Base-by-base conservation (phyloP, 1,140 invertebrate species). In the Ruditapes philippinarum region DNA sequence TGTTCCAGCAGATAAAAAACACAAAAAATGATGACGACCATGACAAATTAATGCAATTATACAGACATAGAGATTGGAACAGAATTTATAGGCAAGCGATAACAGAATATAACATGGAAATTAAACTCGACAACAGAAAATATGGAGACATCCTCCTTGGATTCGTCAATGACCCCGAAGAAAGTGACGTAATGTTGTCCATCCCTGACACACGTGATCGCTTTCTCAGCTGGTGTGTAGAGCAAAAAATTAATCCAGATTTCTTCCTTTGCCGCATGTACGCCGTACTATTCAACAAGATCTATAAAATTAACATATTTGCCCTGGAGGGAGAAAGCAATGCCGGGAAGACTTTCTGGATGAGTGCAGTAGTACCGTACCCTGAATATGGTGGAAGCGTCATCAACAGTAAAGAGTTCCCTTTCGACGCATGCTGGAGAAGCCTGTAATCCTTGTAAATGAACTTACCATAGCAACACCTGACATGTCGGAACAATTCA, bases 331-430 rank as follows among this genome's bases (percentile, higher is more conserved):
- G 80, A n/a, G 38, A 22, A 22, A 17, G 5, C 36, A 82, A 82
- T 57, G 57, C 80, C 11, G 80, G 80, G 25, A 82, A 82, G 25
- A 82, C 54, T 12, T 82, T 7, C 36, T 65, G 19, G 11, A 65
- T 36, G 12, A 51, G 22, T 4, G 33, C 11, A 36, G 22, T 82
- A 2, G 14, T 62, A 11, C 80, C 57, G 11, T n/a, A 36, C 19
- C n/a, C 14, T 9, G 11, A 11, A n/a, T 38, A 33, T 19, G 60
- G 11, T 1, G 80, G 57, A 17, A n/a, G 5, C 11, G 14, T 40
- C 19, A 82, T 57, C 33, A 82, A 25, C n/a, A 9, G n/a, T 9
- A 82, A 82, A 45, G 80, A 82, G 25, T 82, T 82, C 57, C 33
- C 54, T 1, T 82, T 82, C 38, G n/a, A 57, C 9, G 80, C 25